Evolutionary conservation across 2,113 vertebrate genomes (phyloP).

Genomic region (Rattus rattus): DNA sequence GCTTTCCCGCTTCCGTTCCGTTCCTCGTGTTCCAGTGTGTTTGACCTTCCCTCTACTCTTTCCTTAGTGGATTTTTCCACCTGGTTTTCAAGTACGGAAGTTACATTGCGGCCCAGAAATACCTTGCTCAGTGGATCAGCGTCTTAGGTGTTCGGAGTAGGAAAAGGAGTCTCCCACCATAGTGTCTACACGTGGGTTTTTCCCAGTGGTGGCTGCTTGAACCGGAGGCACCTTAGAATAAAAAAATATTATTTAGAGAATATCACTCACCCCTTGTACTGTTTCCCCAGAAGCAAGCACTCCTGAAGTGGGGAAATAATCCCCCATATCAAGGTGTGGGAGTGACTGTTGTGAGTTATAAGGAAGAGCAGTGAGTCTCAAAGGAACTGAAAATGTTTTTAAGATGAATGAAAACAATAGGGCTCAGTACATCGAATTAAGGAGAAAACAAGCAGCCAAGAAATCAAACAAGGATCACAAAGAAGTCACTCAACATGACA

Average conservation of each 20-base stretch:
- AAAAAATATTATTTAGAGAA: background rate
- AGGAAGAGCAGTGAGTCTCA: background rate
- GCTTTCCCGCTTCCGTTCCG: background rate
- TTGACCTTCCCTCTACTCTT: background rate
- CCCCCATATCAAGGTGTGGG: background rate
- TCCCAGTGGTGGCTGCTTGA: background rate
- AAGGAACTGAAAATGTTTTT: slow-evolving; percentile 29
- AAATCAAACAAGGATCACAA: background rate
- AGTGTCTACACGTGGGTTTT: slow-evolving; percentile 1
- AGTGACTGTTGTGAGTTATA: background rate
- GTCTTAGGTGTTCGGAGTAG: background rate
- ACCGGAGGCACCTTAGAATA: background rate
- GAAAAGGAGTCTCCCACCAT: background rate
- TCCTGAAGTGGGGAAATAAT: slow-evolving; percentile 7
- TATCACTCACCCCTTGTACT: background rate
- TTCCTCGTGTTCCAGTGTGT: background rate
- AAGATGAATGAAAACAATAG: slow-evolving; percentile 14
- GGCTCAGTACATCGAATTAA: background rate
- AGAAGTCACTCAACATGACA: background rate
- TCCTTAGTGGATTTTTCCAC: slow-evolving; percentile 15
- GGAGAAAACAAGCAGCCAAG: background rate
- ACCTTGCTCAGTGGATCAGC: background rate
- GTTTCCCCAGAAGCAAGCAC: background rate
- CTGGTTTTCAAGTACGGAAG: slow-evolving; percentile 24
- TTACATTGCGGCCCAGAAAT: background rate